A percentile compares a stretch with the other conserved stretches of the same genome.
phyloP scores from a whole-genome alignment of 2,797 vertebrate species.

The Anolis apletophallus region DNA sequence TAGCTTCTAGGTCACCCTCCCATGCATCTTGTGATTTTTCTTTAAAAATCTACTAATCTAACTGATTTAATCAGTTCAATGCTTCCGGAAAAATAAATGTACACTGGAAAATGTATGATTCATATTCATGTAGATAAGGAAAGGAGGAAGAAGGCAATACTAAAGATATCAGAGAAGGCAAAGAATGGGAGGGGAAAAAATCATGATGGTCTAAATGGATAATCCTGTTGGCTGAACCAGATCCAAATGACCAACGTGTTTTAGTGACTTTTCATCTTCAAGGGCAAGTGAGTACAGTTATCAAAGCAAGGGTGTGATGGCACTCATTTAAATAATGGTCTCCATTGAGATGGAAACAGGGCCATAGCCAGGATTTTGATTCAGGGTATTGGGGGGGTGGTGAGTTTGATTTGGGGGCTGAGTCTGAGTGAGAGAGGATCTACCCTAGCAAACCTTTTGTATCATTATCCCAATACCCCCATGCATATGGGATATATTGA shows the following conservation, averaged over 20 bases:
- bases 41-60: neutral
- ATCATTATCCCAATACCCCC: no score
- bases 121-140: neutral
- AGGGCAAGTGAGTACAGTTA: neutral
- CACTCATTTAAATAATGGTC: neutral
- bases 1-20: neutral
- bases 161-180: neutral
- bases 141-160: neutral
- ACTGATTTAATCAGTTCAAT: slow-evolving; percentile 2
- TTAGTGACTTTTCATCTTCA: neutral
- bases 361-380: no score
- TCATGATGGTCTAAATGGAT: neutral
- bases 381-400: no score
- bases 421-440: no score
- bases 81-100: neutral
- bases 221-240: neutral
- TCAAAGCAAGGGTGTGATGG: neutral
- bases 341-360: no score
- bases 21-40: neutral
- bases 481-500: no score
- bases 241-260: neutral
- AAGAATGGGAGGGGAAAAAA: neutral
- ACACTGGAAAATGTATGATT: neutral
- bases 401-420: no score
- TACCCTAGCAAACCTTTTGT: no score